A percentile compares a stretch with the other conserved stretches of the same genome.
Evolutionary conservation across 2,888 invertebrate species (phyloP).

Genomic region (Drosophila formosana): DNA sequence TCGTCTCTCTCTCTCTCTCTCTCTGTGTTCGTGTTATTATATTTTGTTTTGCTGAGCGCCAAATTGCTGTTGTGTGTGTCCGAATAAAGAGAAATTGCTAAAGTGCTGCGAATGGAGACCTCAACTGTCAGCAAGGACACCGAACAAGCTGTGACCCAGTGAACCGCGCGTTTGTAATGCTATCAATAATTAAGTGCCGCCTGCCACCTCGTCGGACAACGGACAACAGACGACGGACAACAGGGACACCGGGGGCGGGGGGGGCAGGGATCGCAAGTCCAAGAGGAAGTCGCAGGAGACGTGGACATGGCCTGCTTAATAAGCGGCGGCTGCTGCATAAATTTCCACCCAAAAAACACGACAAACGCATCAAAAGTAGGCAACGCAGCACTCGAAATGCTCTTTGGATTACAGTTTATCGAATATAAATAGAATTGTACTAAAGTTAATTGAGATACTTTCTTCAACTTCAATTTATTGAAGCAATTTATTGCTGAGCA

Average conservation of each 20-base stretch:
- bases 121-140: conserved; percentile 19
- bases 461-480: too few relatives aligned
- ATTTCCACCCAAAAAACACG: conserved; percentile 62
- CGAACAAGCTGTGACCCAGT: conserved; percentile 68
- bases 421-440: too few relatives aligned
- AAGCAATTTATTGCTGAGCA: too few relatives aligned
- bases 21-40: not conserved
- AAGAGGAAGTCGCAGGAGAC: not conserved
- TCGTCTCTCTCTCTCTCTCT: not conserved
- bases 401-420: conserved; percentile 9
- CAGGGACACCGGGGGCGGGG: not conserved
- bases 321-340: conserved; percentile 79
- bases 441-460: too few relatives aligned
- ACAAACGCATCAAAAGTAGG: conserved; percentile 11
- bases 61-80: conserved; percentile 41
- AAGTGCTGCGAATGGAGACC: conserved; percentile 55
- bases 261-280: not conserved
- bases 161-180: conserved; percentile 74
- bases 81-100: conserved; percentile 56
- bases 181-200: conserved; percentile 79
- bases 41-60: conserved; percentile 16
- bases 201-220: conserved; percentile 63
- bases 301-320: conserved; percentile 69
- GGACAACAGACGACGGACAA: conserved; percentile 3
- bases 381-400: conserved; percentile 13